A percentile compares a stretch with the other conserved stretches of the same genome.
These are phyloP conservation scores for Sturnira hondurensis DNA, from an alignment of 2,113 vertebrate genomes.

Conservation along the genomic window DNA sequence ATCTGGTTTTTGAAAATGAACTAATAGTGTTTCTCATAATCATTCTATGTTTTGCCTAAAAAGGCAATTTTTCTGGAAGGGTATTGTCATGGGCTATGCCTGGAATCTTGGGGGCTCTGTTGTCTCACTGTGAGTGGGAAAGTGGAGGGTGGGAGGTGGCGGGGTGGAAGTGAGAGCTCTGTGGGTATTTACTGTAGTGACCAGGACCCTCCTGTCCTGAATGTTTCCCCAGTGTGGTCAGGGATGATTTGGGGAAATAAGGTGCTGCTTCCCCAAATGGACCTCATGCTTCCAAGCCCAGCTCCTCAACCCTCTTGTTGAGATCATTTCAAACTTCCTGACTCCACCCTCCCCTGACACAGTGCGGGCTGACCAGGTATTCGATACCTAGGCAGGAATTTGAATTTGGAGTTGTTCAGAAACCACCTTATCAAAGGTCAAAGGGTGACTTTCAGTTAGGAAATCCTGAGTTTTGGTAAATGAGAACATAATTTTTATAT, in stretches of 20 bases:
- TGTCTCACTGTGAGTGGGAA: not conserved
- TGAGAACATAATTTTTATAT: not conserved
- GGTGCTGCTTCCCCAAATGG: accelerated
- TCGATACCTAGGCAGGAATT: not conserved
- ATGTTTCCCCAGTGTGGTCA: not conserved
- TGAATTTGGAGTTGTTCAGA: not conserved
- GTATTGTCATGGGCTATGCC: not conserved
- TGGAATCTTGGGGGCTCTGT: not conserved
- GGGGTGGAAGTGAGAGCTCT: not conserved
- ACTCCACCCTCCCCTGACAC: too few relatives aligned
- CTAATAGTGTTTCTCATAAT: not conserved
- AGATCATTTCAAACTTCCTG: not conserved
- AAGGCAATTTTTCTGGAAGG: not conserved
- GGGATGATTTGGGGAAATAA: not conserved
- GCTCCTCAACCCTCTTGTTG: not conserved
- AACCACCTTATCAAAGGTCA: not conserved
- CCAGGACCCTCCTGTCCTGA: not conserved
- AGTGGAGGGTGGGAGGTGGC: not conserved
- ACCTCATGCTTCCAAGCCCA: not conserved
- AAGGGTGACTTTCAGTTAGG: not conserved
- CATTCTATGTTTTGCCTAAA: not conserved
- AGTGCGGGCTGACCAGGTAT: not conserved
- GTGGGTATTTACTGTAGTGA: not conserved
- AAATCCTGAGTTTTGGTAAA: not conserved
- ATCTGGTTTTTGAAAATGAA: conserved; percentile 16